These are phyloP conservation scores for Aleiodes sp. DNA, from an alignment of 1,140 invertebrate species.

Conservation along the genomic window DNA sequence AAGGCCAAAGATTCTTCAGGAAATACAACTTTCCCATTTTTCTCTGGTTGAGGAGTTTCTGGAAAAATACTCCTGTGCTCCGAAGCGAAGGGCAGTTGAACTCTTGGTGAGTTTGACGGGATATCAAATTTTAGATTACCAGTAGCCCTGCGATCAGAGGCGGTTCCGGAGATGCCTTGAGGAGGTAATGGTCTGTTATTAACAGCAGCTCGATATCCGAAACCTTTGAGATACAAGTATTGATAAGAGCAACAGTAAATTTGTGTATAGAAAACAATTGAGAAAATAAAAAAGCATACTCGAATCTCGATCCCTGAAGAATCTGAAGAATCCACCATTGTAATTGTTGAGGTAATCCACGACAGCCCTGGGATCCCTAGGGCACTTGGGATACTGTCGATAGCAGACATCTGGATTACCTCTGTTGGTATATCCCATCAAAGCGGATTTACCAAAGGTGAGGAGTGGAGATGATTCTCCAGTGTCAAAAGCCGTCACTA, in stretches of 20 bases:
- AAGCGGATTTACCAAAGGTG: conserved; percentile 76
- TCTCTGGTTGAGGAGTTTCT: not conserved
- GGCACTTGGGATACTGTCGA: conserved; percentile 76
- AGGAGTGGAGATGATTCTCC: conserved; percentile 70
- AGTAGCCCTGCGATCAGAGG: not conserved
- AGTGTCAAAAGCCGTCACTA: conserved; percentile 62
- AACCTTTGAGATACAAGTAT: conserved; percentile 26
- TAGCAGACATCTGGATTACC: conserved; percentile 72
- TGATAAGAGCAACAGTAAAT: too few relatives aligned
- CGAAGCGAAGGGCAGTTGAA: too few relatives aligned
- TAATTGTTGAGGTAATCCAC: conserved; percentile 85
- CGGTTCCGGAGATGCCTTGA: not conserved
- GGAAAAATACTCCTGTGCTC: not conserved
- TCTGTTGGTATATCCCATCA: conserved; percentile 74
- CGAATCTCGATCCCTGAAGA: conserved; percentile 67
- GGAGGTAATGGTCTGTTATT: not conserved
- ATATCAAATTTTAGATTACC: not conserved
- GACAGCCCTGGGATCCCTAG: conserved; percentile 75
- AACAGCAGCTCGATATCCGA: not conserved
- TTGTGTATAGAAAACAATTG: too few relatives aligned
- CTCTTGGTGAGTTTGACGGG: not conserved
- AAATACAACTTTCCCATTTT: not conserved
- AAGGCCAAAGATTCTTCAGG: not conserved
- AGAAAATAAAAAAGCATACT: not conserved
- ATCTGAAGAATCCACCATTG: conserved; percentile 85